Conservation (phyloP, 2,113 vertebrate genomes). For the Orientallactaga bullata region DNA sequence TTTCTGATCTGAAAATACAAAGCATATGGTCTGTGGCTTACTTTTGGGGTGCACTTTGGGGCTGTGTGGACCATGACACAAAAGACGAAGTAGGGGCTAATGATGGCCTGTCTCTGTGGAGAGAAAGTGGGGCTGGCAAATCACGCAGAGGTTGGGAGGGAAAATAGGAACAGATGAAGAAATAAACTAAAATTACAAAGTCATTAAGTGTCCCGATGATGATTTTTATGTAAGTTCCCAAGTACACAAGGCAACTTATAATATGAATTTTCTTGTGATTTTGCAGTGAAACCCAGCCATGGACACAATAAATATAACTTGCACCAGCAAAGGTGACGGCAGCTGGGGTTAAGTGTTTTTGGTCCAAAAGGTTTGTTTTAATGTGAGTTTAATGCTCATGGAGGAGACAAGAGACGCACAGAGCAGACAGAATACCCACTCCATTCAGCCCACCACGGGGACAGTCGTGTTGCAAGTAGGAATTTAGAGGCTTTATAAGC, state of each 20-base stretch:
- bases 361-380: conserved; percentile 61
- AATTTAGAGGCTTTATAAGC: conserved; percentile 77
- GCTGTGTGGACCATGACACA: not conserved
- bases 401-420: not conserved
- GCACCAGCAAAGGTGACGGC: conserved; percentile 50
- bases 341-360: conserved; percentile 63
- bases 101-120: not conserved
- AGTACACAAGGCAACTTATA: conserved; percentile 63
- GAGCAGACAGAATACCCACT: not conserved
- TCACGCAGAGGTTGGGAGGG: conserved; percentile 7
- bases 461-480: not conserved
- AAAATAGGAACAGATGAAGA: conserved; percentile 60
- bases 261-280: conserved; percentile 66
- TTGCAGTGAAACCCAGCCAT: conserved; percentile 51
- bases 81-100: not conserved
- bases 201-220: conserved; percentile 59
- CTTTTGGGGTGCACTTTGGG: not conserved
- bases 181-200: conserved; percentile 80
- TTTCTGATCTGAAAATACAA: conserved; percentile 37
- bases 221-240: conserved; percentile 75
- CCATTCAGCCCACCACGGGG: not conserved
- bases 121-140: not conserved
- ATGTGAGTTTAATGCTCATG: conserved; percentile 33
- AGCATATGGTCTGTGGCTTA: not conserved
- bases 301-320: conserved; percentile 48